A percentile compares a stretch with the other conserved stretches of the same genome.
Evolutionary conservation across 2,797 vertebrate genomes (phyloP).

Genomic region (Dicrostonyx torquatus): DNA sequence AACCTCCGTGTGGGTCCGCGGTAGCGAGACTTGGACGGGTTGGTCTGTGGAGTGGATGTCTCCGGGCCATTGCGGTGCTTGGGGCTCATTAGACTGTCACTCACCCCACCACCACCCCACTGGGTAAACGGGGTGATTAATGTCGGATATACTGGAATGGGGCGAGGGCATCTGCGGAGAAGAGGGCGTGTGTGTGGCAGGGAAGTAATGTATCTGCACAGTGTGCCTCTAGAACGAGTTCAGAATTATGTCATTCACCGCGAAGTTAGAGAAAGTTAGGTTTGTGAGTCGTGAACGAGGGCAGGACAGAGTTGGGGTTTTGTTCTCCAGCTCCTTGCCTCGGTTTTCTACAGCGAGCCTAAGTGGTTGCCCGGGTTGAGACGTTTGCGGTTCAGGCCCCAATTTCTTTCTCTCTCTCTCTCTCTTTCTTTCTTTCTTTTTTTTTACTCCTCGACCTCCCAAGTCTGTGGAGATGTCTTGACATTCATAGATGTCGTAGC

Average conservation of each 20-base stretch:
- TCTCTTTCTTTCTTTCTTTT: not conserved
- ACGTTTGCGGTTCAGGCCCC: slow-evolving; percentile 30
- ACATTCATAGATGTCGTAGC: slow-evolving; percentile 70
- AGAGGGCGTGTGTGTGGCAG: slow-evolving; percentile 21
- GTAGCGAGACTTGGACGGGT: slow-evolving; percentile 23
- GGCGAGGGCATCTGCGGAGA: slow-evolving; percentile 67
- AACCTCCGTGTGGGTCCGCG: slow-evolving; percentile 44
- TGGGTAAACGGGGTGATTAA: slow-evolving; percentile 78
- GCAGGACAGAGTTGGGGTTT: slow-evolving; percentile 28
- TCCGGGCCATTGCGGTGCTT: slow-evolving; percentile 68
- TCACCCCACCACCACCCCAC: slow-evolving; percentile 60
- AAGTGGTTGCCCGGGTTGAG: not conserved
- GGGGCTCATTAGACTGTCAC: slow-evolving; percentile 76
- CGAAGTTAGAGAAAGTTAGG: slow-evolving; percentile 80
- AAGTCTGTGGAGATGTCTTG: slow-evolving; percentile 46
- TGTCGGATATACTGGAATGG: slow-evolving; percentile 63
- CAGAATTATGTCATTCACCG: slow-evolving; percentile 45
- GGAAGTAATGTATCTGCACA: slow-evolving; percentile 23
- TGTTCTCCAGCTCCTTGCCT: slow-evolving; percentile 35
- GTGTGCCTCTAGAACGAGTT: slow-evolving; percentile 25
- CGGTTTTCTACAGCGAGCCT: not conserved
- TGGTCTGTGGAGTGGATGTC: slow-evolving; percentile 72
- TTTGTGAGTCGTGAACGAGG: slow-evolving; percentile 47
- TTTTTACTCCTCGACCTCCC: not conserved
- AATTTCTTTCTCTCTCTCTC: not conserved